These are phyloP conservation scores for Oxygymnocypris stewartii DNA, from an alignment of 2,113 vertebrate species.

Conservation along the genomic window DNA sequence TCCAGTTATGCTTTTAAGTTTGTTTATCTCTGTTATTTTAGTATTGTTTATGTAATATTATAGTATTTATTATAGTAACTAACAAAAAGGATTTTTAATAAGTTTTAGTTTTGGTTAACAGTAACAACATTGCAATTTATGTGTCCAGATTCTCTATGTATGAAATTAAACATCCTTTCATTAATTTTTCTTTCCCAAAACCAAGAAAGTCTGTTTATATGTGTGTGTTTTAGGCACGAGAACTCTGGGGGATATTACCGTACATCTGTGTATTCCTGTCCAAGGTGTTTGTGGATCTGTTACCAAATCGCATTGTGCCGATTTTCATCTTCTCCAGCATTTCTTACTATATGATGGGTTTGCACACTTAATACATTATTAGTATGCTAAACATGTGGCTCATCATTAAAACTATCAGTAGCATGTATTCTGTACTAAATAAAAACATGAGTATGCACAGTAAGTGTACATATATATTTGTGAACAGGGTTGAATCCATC, in stretches of 20 bases:
- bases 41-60: neutral
- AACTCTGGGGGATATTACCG: conserved; percentile 66
- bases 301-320: conserved; percentile 79
- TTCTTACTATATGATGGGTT: conserved; percentile 81
- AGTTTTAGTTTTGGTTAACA: neutral
- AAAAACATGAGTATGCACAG: neutral
- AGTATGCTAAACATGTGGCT: neutral
- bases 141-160: neutral
- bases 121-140: neutral
- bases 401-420: neutral
- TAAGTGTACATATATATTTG: conserved; percentile 11
- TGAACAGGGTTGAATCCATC: conserved; percentile 72
- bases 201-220: neutral
- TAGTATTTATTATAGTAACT: neutral
- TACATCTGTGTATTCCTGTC: conserved; percentile 66
- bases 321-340: conserved; percentile 75
- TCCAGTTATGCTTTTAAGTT: neutral
- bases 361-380: neutral
- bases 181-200: neutral
- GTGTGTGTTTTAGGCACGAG: conserved; percentile 59
- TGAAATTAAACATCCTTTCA: neutral
- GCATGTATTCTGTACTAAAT: neutral
- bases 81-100: neutral
- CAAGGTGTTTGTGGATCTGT: conserved; percentile 75
- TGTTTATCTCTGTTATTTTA: neutral